These are phyloP conservation scores for Myotis lucifugus DNA, from an alignment of 2,113 vertebrate species.

Conservation along the genomic window DNA sequence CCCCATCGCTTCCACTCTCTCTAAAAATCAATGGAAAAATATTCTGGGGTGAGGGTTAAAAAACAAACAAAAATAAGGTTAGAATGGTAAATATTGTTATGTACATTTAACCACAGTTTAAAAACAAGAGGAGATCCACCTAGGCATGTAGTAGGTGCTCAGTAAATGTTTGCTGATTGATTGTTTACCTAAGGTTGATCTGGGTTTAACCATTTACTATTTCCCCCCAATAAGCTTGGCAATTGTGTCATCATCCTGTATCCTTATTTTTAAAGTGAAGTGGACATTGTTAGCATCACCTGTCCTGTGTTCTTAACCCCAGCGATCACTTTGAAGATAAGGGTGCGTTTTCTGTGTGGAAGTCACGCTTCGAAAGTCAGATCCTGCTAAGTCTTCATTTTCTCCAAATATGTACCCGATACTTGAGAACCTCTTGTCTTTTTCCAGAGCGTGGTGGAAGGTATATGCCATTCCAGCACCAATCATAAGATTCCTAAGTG, in stretches of 20 bases:
- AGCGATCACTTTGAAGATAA: background rate
- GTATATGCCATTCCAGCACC: background rate
- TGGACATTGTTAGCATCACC: background rate
- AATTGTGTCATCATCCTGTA: rapidly evolving
- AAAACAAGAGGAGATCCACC: background rate
- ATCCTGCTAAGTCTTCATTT: background rate
- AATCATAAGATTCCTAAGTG: background rate
- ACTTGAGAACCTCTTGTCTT: background rate
- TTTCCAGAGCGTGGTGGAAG: background rate
- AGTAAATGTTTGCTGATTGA: background rate
- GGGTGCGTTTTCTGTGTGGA: background rate
- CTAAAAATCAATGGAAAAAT: too few relatives aligned
- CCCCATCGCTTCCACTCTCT: too few relatives aligned
- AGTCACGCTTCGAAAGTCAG: background rate
- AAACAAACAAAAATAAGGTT: too few relatives aligned
- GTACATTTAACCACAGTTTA: background rate
- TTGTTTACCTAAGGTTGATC: background rate
- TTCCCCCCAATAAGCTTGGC: background rate
- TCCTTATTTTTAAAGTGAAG: too few relatives aligned
- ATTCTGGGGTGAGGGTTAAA: too few relatives aligned
- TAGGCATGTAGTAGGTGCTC: too few relatives aligned
- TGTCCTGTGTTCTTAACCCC: background rate
- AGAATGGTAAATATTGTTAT: background rate
- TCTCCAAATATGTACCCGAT: background rate
- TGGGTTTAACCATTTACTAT: background rate